Evolutionary conservation across 2,113 vertebrate species (phyloP).

Genomic region (Malaclemys terrapin): DNA sequence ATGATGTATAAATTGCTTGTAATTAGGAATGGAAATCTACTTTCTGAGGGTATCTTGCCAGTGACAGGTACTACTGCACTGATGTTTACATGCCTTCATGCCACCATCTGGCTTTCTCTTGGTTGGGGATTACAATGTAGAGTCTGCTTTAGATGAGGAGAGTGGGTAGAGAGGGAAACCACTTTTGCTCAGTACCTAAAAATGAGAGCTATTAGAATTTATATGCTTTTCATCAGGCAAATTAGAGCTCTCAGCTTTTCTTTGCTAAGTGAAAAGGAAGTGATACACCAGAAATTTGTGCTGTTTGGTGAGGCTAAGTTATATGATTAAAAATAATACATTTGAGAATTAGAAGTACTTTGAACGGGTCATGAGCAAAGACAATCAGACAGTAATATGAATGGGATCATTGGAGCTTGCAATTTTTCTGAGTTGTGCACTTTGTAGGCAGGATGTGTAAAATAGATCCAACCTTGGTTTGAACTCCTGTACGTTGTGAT

Average conservation of each 20-base stretch:
- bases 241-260: background rate
- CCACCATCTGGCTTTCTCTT: conserved; percentile 13
- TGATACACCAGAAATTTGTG: background rate
- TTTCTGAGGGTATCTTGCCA: conserved; percentile 5
- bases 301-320: background rate
- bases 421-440: conserved; percentile 1
- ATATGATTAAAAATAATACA: background rate
- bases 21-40: background rate
- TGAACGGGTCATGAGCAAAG: conserved; percentile 12
- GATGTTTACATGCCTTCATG: background rate
- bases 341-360: background rate
- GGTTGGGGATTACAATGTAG: background rate
- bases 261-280: background rate
- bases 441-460: conserved; percentile 48
- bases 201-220: background rate
- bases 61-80: background rate
- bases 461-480: conserved; percentile 56
- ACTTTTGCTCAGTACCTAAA: background rate
- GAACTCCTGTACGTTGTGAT: conserved; percentile 56
- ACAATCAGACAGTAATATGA: background rate
- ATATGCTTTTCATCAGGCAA: background rate
- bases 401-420: conserved; percentile 6
- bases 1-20: fast-evolving
- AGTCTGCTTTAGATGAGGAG: background rate
- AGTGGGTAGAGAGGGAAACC: background rate